Base-by-base conservation (phyloP, 2,888 invertebrate genomes). In the Thecocarcelia acutangulata region DNA sequence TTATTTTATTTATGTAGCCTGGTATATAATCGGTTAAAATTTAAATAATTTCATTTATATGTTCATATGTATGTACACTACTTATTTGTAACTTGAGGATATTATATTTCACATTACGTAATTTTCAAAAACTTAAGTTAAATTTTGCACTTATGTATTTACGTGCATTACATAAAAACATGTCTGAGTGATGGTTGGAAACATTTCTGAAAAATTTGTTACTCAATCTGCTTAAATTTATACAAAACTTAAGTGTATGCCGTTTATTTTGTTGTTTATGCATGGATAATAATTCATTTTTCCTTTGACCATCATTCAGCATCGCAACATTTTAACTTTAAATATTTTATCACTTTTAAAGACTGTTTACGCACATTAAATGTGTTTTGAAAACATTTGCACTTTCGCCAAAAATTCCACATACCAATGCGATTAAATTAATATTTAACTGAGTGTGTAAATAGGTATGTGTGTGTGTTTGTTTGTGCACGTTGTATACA, bases 321-420 rank as follows among this genome's bases (percentile, higher is more conserved):
- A 64, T 64, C 24, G 24, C 48, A 11, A n/a, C 33, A 54, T 46
- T 17, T 63, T 52, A 52, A 5, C 17, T 15, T 46, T 11, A 24
- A 56, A 48, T 56, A 12, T 37, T 64, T 48, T 63, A 37, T 44
- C 44, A 28, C 33, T 33, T 21, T 19, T 19, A 17, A 37, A 8
- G 56, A 44, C 42, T 52, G 37, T 77, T 70, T 63, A 48, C 69
- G 61, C 76, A 70, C 54, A 64, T 19, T 46, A 28, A 70, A 54
- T 56, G 40, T 42, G 56, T 77, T 64, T 70, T 56, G 1, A 46
- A 59, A 64, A 70, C 56, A 64, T 77, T 77, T 70, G 48, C 70
- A 77, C 77, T 77, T 70, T 77, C 77, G 70, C 70, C 77, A 70
- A 77, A 70, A 63, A 63, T 46, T 70, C 37, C 54, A n/a, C 50